phyloP scores from a whole-genome alignment of 92 coral and sea anemone genomes.

The Diadumene lineata region DNA sequence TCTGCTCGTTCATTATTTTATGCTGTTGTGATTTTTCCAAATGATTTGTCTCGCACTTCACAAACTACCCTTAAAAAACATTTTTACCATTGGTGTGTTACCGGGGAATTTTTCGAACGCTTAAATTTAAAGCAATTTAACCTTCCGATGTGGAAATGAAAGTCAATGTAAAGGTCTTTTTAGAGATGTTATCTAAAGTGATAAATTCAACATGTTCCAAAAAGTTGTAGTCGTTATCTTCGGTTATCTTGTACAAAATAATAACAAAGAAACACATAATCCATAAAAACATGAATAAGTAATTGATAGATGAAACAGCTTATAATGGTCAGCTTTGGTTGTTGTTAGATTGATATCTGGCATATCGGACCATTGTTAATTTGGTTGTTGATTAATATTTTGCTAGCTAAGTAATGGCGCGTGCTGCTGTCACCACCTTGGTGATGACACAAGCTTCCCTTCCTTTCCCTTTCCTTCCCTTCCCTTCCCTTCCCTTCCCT shows the following conservation, averaged over 20 bases:
- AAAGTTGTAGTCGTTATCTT: background rate
- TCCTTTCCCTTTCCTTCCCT: background rate
- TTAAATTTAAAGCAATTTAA: background rate
- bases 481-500: too few species aligned
- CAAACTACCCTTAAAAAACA: too few species aligned
- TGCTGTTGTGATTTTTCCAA: too few species aligned
- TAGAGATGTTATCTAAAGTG: background rate
- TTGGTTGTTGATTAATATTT: background rate
- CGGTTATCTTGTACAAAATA: background rate
- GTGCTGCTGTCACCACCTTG: background rate
- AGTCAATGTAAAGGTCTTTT: background rate
- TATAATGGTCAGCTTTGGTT: background rate
- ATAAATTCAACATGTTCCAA: background rate
- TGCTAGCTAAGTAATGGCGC: background rate
- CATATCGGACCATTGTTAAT: background rate
- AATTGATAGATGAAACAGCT: background rate
- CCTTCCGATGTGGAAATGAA: background rate
- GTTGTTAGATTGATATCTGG: background rate
- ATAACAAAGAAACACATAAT: background rate
- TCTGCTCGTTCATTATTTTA: too few species aligned
- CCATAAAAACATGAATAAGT: background rate
- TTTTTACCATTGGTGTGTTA: too few species aligned
- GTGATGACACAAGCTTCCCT: background rate
- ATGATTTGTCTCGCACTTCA: too few species aligned
- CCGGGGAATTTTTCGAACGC: too few species aligned